phyloP scores from a whole-genome alignment of 2,797 vertebrate genomes.

The Synaphobranchus kaupii region DNA sequence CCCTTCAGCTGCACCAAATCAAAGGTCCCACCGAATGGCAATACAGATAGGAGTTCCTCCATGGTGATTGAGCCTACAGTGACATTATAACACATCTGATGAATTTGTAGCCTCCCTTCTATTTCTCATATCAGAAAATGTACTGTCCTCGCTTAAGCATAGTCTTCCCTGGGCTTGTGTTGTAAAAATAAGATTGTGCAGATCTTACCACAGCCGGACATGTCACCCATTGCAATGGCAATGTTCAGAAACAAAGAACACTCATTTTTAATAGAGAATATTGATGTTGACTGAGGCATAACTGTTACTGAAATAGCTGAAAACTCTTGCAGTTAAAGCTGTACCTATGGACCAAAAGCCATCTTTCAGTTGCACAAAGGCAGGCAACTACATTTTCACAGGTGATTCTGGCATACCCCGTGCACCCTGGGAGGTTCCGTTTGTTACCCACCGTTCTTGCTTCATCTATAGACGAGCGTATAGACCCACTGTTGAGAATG shows the following conservation, averaged over 20 bases:
- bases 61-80: slow-evolving; percentile 82
- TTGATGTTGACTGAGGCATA: not conserved
- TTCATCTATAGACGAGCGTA: slow-evolving; percentile 82
- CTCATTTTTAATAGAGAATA: not conserved
- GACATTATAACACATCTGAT: not conserved
- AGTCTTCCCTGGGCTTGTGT: not conserved
- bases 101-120: not conserved
- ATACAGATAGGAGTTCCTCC: slow-evolving; percentile 84
- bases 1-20: slow-evolving; percentile 84
- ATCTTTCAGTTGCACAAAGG: not conserved
- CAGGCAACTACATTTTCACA: too few relatives aligned
- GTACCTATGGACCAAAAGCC: not conserved
- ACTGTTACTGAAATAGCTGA: not conserved
- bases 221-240: not conserved
- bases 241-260: not conserved
- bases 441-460: slow-evolving; percentile 72
- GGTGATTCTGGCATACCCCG: not conserved
- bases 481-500: slow-evolving; percentile 82
- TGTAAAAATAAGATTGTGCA: not conserved
- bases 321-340: not conserved
- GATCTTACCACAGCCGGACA: too few relatives aligned
- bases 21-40: slow-evolving; percentile 89
- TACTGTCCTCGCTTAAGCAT: not conserved
- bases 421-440: not conserved
- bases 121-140: not conserved